A percentile compares a stretch with the other conserved stretches of the same genome.
Evolutionary conservation across 2,113 vertebrate genomes (phyloP).

Genomic region (Leptocoma aspasia): DNA sequence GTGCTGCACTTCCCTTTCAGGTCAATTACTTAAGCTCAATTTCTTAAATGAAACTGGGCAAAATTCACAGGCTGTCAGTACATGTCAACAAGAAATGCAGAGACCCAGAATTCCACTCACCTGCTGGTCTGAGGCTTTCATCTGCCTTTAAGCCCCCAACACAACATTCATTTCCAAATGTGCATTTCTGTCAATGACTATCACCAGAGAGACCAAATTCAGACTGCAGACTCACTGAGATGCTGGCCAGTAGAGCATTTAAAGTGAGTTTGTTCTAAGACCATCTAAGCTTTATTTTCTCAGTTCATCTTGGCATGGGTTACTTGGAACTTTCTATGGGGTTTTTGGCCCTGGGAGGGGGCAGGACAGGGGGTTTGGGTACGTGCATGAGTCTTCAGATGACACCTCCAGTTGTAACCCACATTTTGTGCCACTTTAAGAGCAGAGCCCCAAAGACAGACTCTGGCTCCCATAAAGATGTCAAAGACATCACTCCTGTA

Average conservation of each 20-base stretch:
- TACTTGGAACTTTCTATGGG: background rate
- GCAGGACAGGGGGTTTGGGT: background rate
- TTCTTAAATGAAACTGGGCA: background rate
- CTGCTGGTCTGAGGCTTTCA: background rate
- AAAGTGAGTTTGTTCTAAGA: background rate
- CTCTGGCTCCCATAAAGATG: background rate
- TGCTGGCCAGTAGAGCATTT: background rate
- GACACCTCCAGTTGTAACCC: accelerated
- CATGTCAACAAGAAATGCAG: background rate
- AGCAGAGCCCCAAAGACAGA: background rate
- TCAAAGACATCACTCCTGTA: background rate
- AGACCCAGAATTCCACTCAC: background rate
- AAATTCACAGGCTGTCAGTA: background rate
- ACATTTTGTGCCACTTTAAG: background rate
- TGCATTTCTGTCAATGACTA: background rate
- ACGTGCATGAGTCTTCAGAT: accelerated
- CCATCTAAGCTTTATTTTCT: background rate
- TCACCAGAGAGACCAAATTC: background rate
- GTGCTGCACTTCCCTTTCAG: background rate
- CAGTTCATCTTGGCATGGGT: background rate
- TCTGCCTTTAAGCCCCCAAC: background rate
- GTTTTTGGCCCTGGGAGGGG: background rate
- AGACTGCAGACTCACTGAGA: background rate
- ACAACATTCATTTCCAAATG: background rate
- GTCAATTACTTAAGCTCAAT: background rate